Evolutionary conservation across 2,888 invertebrate species (phyloP).

Genomic region (Aquatica leii): DNA sequence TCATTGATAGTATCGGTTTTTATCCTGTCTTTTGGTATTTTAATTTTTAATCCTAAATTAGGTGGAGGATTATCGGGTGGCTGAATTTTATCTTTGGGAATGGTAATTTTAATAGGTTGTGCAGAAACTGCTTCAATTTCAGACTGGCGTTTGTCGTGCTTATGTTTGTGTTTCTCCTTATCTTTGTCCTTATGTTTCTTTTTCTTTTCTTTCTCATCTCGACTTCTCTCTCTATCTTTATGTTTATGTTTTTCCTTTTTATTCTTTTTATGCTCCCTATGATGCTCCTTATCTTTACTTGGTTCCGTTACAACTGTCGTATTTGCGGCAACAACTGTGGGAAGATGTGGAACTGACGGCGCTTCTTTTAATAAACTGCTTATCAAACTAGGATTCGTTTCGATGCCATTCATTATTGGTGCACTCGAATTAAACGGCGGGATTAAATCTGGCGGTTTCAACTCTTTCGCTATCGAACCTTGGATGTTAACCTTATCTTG

Average conservation of each 20-base stretch:
- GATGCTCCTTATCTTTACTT: slow-evolving; percentile 51
- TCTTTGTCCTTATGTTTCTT: slow-evolving; percentile 80
- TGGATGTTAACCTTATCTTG: slow-evolving; percentile 35
- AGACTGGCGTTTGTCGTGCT: slow-evolving; percentile 48
- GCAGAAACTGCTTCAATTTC: slow-evolving; percentile 53
- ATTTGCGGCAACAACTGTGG: slow-evolving; percentile 47
- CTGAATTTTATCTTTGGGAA: slow-evolving; percentile 67
- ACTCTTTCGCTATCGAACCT: slow-evolving; percentile 56
- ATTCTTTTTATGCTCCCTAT: slow-evolving; percentile 67
- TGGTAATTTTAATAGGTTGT: slow-evolving; percentile 65
- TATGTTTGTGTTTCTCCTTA: slow-evolving; percentile 55
- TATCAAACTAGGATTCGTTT: slow-evolving; percentile 75
- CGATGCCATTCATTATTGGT: slow-evolving; percentile 69
- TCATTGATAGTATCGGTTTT: slow-evolving; percentile 64
- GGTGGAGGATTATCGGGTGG: slow-evolving; percentile 39
- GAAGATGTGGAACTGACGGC: slow-evolving; percentile 47
- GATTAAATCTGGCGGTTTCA: slow-evolving; percentile 60
- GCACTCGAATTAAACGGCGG: slow-evolving; percentile 54
- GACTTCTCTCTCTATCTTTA: slow-evolving; percentile 75
- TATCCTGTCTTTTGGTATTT: slow-evolving; percentile 80
- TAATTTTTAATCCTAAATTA: slow-evolving; percentile 73
- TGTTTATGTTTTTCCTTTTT: slow-evolving; percentile 82
- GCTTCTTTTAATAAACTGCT: slow-evolving; percentile 74
- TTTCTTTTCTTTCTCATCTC: slow-evolving; percentile 73
- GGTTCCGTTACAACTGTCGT: slow-evolving; percentile 56